phyloP scores from a whole-genome alignment of 2,113 vertebrate genomes.

The Phyllostomus hastatus region DNA sequence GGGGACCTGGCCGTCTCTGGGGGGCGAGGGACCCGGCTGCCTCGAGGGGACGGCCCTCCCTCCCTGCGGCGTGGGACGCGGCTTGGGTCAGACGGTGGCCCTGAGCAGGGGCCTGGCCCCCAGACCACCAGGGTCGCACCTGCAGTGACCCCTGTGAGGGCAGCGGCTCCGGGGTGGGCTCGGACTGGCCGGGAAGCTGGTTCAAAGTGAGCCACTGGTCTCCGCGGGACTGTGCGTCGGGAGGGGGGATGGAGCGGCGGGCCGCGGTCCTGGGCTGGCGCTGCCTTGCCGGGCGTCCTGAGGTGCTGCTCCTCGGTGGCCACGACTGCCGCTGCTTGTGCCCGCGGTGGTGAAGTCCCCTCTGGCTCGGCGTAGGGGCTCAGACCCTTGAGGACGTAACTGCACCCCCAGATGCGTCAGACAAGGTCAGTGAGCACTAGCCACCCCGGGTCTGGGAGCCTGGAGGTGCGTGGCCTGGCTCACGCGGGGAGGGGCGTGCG shows the following conservation, averaged over 20 bases:
- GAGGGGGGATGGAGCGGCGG: accelerated
- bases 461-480: too few species aligned
- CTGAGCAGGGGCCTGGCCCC: accelerated
- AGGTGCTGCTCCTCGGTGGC: too few species aligned
- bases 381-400: too few species aligned
- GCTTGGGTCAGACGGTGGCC: accelerated
- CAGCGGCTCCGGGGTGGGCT: background rate
- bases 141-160: background rate
- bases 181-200: accelerated
- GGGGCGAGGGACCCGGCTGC: background rate
- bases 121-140: background rate
- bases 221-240: background rate
- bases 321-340: too few species aligned
- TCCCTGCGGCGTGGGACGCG: too few species aligned
- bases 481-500: accelerated
- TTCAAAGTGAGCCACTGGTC: background rate
- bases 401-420: background rate
- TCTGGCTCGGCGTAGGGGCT: background rate
- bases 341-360: background rate
- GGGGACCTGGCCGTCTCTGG: too few species aligned
- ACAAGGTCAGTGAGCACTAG: background rate
- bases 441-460: background rate
- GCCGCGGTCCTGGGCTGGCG: accelerated
- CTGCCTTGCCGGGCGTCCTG: too few species aligned
- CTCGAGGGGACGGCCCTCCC: too few species aligned